A percentile compares a stretch with the other conserved stretches of the same genome.
These are phyloP conservation scores for Leucania comma DNA, from an alignment of 2,888 invertebrate genomes.

Conservation along the genomic window DNA sequence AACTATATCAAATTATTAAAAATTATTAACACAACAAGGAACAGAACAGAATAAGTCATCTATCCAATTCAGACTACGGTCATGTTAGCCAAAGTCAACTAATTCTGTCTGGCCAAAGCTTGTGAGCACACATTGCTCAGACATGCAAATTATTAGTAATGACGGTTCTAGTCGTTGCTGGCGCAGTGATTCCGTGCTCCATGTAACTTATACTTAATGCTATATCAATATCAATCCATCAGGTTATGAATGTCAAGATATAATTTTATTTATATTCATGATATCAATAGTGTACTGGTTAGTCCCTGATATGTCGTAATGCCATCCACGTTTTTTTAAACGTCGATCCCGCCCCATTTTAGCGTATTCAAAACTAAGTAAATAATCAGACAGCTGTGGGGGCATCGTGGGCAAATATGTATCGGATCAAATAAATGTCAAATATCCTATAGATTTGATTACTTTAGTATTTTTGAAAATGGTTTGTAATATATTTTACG, in stretches of 20 bases:
- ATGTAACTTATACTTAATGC: not conserved
- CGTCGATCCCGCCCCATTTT: not conserved
- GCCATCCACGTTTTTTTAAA: not conserved
- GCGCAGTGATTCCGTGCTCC: too few relatives aligned
- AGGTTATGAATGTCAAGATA: not conserved
- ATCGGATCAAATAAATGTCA: not conserved
- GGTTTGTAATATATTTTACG: not conserved
- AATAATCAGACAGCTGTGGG: slow-evolving; percentile 21
- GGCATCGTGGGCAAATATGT: not conserved
- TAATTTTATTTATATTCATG: slow-evolving; percentile 5
- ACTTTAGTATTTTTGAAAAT: not conserved
- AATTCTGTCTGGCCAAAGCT: too few relatives aligned
- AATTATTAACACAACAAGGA: too few relatives aligned
- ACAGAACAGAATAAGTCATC: too few relatives aligned
- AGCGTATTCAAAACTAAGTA: not conserved
- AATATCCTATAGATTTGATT: not conserved
- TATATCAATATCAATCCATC: slow-evolving; percentile 19
- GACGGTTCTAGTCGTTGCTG: too few relatives aligned
- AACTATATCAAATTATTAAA: too few relatives aligned
- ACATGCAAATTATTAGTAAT: too few relatives aligned
- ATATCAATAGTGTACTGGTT: slow-evolving; percentile 3
- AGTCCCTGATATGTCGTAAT: slow-evolving; percentile 12
- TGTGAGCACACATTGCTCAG: too few relatives aligned
- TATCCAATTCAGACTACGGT: too few relatives aligned
- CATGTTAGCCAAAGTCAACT: too few relatives aligned